phyloP scores from a whole-genome alignment of 2,888 invertebrate genomes.

The Ophraella communa region DNA sequence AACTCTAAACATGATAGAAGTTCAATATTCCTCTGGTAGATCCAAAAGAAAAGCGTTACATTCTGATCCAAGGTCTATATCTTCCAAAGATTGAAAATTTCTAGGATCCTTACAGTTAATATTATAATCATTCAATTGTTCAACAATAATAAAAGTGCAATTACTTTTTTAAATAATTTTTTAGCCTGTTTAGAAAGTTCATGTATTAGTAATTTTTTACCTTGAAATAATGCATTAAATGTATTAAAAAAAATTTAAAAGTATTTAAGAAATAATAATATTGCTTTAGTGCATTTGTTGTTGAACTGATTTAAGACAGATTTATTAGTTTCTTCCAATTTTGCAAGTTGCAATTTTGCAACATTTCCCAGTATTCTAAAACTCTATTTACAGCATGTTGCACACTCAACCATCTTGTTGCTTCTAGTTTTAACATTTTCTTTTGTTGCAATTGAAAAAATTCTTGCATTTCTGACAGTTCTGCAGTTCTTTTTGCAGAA shows the following conservation, averaged over 20 bases:
- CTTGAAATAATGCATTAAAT: constrained; percentile 14
- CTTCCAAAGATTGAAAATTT: neutral
- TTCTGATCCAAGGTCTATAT: neutral
- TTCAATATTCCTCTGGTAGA: neutral
- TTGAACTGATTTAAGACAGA: constrained; percentile 17
- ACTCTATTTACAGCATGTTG: constrained; percentile 23
- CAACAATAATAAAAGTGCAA: constrained; percentile 5
- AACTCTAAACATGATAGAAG: constrained; percentile 13
- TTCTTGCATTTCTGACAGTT: constrained; percentile 10
- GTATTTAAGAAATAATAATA: constrained; percentile 5
- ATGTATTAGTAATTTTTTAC: constrained; percentile 13
- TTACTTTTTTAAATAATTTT: constrained; percentile 15
- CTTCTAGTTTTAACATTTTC: constrained; percentile 22
- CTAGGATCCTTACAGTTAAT: constrained; percentile 2
- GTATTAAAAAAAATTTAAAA: constrained; percentile 13
- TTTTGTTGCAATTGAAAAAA: constrained; percentile 20
- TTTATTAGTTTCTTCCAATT: constrained; percentile 18
- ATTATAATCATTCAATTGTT: neutral
- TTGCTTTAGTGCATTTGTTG: constrained; percentile 8
- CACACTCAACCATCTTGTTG: constrained; percentile 28
- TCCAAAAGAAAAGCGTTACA: neutral
- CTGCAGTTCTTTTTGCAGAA: constrained; percentile 24
- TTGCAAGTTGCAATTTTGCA: constrained; percentile 8
- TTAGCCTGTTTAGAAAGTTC: constrained; percentile 3
- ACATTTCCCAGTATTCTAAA: constrained; percentile 21